Evolutionary conservation across 2,113 vertebrate species (phyloP).

Genomic region (Rattus rattus): DNA sequence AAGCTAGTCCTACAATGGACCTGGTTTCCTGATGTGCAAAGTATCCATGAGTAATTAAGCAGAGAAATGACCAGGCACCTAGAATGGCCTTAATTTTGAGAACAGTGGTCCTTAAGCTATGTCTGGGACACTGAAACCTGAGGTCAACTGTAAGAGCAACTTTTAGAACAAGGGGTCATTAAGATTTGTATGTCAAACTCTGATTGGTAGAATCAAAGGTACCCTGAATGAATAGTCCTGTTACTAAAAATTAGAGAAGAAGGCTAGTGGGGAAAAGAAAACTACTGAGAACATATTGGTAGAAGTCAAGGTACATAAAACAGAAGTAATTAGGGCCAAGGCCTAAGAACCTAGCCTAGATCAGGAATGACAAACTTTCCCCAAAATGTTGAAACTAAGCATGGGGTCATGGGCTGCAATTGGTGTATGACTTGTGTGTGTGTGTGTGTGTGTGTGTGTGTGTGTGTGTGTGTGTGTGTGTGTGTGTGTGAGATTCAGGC

Average conservation of each 20-base stretch:
- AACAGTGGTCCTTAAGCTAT: neutral
- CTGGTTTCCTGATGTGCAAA: neutral
- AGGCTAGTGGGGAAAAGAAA: neutral
- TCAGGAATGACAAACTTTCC: neutral
- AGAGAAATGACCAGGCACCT: neutral
- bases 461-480: neutral
- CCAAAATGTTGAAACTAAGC: neutral
- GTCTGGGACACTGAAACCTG: neutral
- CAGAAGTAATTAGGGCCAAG: neutral
- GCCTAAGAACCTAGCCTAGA: neutral
- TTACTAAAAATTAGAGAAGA: neutral
- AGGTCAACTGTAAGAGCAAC: neutral
- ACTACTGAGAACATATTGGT: neutral
- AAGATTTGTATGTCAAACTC: rapidly evolving
- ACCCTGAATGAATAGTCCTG: neutral
- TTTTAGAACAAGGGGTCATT: neutral
- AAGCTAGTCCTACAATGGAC: neutral
- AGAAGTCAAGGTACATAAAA: neutral
- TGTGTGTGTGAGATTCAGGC: neutral
- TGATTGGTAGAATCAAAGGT: neutral
- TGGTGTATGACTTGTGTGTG: neutral
- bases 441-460: neutral
- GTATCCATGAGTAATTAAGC: neutral
- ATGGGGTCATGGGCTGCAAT: neutral
- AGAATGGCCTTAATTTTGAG: neutral